Conservation (phyloP, 1,140 invertebrate species). For the Zaprionus tsacasi region DNA sequence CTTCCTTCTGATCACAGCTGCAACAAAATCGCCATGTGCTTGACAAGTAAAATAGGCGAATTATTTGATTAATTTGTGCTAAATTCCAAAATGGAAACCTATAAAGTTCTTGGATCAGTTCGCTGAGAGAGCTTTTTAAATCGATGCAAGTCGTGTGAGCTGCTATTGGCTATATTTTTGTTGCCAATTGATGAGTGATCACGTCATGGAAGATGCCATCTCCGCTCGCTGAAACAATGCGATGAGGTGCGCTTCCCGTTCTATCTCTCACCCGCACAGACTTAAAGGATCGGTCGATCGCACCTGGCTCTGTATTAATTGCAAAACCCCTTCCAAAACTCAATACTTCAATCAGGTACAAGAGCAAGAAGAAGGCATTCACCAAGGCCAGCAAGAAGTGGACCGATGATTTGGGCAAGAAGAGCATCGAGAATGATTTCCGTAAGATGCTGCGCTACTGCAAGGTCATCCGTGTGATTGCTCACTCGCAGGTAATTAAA, state of each 20-base stretch:
- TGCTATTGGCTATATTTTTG: constrained; percentile 41
- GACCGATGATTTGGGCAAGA: constrained; percentile 97
- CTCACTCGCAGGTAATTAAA: constrained; percentile 96
- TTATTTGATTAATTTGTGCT: constrained; percentile 26
- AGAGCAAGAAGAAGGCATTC: constrained; percentile 99
- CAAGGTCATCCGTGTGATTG: constrained; percentile 97
- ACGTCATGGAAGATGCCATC: constrained; percentile 84
- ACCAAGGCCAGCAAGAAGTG: constrained; percentile 99
- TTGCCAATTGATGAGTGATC: constrained; percentile 63
- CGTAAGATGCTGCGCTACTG: constrained; percentile 99
- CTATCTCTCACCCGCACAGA: constrained; percentile 60
- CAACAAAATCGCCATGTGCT: constrained; percentile 18
- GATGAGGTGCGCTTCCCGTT: constrained; percentile 81
- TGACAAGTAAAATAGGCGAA: not conserved
- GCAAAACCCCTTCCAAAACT: constrained; percentile 42
- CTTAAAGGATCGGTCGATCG: constrained; percentile 37
- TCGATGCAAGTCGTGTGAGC: constrained; percentile 84
- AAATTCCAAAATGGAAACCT: constrained; percentile 57
- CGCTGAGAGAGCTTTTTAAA: constrained; percentile 86
- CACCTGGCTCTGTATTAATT: constrained; percentile 42
- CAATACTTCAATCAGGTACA: constrained; percentile 91
- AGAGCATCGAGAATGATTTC: constrained; percentile 98
- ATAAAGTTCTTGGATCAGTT: constrained; percentile 88
- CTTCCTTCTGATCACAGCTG: constrained; percentile 82
- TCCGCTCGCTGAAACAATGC: constrained; percentile 86